A percentile compares a stretch with the other conserved stretches of the same genome.
Evolutionary conservation across 2,888 invertebrate species (phyloP).

Genomic region (Mayetiola destructor): DNA sequence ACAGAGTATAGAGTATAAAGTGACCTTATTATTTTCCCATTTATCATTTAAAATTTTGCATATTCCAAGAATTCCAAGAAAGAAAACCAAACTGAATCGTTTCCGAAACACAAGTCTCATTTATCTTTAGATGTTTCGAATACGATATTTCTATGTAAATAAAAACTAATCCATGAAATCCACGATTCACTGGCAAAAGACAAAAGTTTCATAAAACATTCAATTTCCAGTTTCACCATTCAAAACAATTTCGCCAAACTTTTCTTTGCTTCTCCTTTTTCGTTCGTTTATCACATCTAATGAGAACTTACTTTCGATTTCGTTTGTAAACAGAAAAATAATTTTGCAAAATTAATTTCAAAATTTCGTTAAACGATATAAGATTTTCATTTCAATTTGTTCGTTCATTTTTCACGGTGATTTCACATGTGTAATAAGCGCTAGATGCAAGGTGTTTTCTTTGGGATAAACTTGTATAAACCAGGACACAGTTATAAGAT

Average conservation of each 20-base stretch:
- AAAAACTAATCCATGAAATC: background rate
- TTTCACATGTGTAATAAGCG: background rate
- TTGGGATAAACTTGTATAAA: background rate
- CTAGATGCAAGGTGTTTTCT: background rate
- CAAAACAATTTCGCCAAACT: background rate
- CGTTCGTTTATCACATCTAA: too few species aligned
- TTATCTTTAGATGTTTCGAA: background rate
- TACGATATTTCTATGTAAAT: background rate
- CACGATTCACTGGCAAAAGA: background rate
- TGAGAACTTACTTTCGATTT: background rate
- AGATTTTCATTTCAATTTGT: background rate
- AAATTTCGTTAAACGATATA: background rate
- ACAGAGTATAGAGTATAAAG: too few species aligned
- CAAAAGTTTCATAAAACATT: background rate
- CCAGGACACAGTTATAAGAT: background rate
- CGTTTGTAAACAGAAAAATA: background rate
- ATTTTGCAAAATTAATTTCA: conserved; percentile 6
- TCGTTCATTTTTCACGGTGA: background rate
- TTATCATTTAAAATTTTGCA: too few species aligned
- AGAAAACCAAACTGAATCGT: background rate
- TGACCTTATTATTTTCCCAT: too few species aligned
- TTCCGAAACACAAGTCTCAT: background rate
- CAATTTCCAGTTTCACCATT: background rate
- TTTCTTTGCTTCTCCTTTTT: too few species aligned
- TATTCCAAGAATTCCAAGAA: too few species aligned